phyloP scores from a whole-genome alignment of 2,113 vertebrate species.

The Peromyscus polionotus region DNA sequence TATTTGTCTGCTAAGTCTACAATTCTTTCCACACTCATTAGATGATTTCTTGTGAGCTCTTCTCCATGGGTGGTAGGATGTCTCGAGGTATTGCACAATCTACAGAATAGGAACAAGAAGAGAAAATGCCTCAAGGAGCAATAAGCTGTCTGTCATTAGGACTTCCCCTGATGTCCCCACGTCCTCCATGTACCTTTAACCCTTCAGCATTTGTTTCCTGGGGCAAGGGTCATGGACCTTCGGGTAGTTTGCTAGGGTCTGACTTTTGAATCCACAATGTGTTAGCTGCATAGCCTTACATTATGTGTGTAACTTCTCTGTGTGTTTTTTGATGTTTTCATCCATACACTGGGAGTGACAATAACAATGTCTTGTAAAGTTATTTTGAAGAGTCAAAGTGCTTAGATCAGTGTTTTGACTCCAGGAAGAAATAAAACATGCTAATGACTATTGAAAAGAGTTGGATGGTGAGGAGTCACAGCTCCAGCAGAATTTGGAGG shows the following conservation, averaged over 20 bases:
- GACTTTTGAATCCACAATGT: background rate
- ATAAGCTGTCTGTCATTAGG: background rate
- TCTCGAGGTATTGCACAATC: background rate
- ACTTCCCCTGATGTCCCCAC: background rate
- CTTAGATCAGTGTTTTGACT: background rate
- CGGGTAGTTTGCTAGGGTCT: background rate
- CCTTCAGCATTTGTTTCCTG: background rate
- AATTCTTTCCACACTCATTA: background rate
- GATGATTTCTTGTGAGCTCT: background rate
- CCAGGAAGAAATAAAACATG: background rate
- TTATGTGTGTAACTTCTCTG: background rate
- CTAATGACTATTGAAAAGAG: background rate
- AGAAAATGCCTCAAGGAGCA: background rate
- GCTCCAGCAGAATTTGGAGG: background rate
- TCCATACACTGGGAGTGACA: background rate
- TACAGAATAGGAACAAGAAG: background rate
- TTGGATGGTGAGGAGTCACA: background rate
- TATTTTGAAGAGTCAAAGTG: background rate
- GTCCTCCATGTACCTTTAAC: background rate
- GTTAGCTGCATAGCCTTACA: background rate
- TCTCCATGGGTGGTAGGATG: background rate
- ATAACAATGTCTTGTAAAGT: background rate
- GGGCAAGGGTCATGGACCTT: background rate
- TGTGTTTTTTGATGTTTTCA: background rate
- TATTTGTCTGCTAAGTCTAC: slow-evolving; percentile 14